phyloP scores from a whole-genome alignment of 2,888 invertebrate species.

The Koerneria pararmatus region DNA sequence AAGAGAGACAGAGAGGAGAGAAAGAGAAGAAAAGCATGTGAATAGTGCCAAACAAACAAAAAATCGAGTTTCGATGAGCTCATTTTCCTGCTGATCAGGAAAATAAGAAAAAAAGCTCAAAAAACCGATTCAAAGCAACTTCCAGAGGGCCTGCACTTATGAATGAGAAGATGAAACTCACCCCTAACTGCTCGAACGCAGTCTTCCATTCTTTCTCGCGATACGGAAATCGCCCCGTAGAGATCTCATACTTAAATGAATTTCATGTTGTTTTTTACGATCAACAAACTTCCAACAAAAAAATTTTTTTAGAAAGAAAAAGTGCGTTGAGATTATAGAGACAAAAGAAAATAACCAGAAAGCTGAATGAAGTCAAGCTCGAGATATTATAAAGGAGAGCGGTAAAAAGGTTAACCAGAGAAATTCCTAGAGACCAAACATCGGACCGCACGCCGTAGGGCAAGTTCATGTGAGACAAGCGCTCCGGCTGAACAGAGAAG shows the following conservation, averaged over 20 bases:
- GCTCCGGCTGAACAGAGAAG: slow-evolving; percentile 61
- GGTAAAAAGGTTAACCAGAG: slow-evolving; percentile 59
- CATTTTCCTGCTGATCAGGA: too few species aligned
- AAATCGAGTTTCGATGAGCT: background rate
- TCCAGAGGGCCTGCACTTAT: too few species aligned
- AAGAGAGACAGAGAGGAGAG: too few species aligned
- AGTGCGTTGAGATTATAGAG: background rate
- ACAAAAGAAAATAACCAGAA: background rate
- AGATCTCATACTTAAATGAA: slow-evolving; percentile 77
- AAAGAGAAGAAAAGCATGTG: too few species aligned
- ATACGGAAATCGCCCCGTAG: slow-evolving; percentile 93
- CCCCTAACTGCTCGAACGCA: slow-evolving; percentile 69
- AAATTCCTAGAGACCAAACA: slow-evolving; percentile 66
- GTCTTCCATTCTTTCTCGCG: slow-evolving; percentile 84
- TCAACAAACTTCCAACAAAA: background rate
- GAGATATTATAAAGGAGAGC: background rate
- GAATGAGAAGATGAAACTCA: too few species aligned
- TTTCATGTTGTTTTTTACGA: background rate
- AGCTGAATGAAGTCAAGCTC: too few species aligned
- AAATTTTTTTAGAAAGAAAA: background rate
- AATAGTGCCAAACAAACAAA: slow-evolving; percentile 2
- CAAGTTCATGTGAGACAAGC: slow-evolving; percentile 56
- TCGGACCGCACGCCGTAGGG: slow-evolving; percentile 65
- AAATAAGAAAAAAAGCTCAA: too few species aligned
- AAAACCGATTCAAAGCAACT: too few species aligned